Base-by-base conservation (phyloP, 2,797 vertebrate genomes). In the Tokudaia tokunoshimensis region DNA sequence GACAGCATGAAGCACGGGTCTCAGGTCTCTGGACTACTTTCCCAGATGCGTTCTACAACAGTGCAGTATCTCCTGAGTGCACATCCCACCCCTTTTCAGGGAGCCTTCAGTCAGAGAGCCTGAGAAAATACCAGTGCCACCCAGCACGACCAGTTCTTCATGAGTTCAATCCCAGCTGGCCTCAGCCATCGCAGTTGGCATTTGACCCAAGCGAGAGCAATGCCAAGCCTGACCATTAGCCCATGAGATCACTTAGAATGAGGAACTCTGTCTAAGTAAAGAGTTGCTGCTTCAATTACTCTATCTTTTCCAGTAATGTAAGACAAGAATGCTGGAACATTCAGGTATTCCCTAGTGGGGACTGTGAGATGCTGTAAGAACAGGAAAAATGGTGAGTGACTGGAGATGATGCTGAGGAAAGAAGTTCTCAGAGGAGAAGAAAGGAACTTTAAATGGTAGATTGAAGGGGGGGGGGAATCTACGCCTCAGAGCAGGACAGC, bases 341-440 rank as follows among this genome's bases (percentile, higher is more conserved):
- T 63, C 50, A 57, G 22, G 41, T 44, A 65, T 17, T 95, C 76
- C 37, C 22, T n/a, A 70, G 24, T 70, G 6, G 31, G 10, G 0
- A 34, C 22, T 24, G 1, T 52, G 17, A 79, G 52, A 83, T n/a
- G 12, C 59, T 47, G 3, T 4, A 90, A 92, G 26, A 81, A 94
- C 92, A 52, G 0, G 31, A 55, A 91, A 65, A 47, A 9, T 24
- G 52, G 50, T 26, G 31, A 86, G 84, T n/a, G n/a, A 22, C 10
- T 63, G 31, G 31, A 52, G 70, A 44, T 31, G 26, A 63, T 26
- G 24, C 20, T 76, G 24, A 94, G 76, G 84, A 79, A 87, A 79
- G 55, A 84, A 75, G 22, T 55, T 82, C 50, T 75, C 85, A 88
- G 74, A 88, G n/a, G 26, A 76, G n/a, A 83, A 94, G 75, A 22